These are phyloP conservation scores for Rachycentron canadum DNA, from an alignment of 2,797 vertebrate species.

Conservation along the genomic window DNA sequence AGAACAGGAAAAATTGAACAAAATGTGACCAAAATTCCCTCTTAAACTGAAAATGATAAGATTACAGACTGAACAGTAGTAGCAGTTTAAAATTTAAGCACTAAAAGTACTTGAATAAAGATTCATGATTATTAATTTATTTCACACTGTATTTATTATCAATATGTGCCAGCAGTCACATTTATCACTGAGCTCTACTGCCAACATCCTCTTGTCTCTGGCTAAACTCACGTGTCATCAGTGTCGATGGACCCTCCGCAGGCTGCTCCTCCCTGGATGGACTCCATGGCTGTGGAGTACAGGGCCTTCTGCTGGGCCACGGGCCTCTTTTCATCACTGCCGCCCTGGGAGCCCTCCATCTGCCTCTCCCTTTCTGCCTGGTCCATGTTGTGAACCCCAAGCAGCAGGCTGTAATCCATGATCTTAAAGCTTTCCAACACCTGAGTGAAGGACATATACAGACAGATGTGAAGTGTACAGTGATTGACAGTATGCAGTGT, in stretches of 20 bases:
- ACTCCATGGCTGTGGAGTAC: constrained; percentile 99
- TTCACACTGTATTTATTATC: constrained; percentile 13
- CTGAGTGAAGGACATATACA: constrained; percentile 73
- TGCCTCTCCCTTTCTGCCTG: constrained; percentile 93
- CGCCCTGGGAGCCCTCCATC: constrained; percentile 90
- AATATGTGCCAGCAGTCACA: constrained; percentile 6
- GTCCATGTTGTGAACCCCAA: constrained; percentile 98
- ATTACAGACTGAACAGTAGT: neutral
- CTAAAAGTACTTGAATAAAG: neutral
- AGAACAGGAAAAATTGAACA: neutral
- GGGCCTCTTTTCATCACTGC: constrained; percentile 92
- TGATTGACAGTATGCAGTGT: constrained; percentile 27
- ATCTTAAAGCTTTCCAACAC: constrained; percentile 98
- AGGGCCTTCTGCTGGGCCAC: constrained; percentile 98
- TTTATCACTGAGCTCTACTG: neutral
- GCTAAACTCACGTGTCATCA: constrained; percentile 92
- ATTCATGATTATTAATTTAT: neutral
- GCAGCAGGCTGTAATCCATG: constrained; percentile 99
- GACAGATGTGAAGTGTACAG: neutral
- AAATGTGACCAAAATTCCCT: neutral
- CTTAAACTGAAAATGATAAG: neutral
- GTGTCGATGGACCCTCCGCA: constrained; percentile 94
- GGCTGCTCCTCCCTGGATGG: constrained; percentile 96
- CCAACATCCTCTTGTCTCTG: neutral
- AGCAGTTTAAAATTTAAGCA: neutral